Evolutionary conservation across 1,140 invertebrate species (phyloP).

Genomic region (Philaenus spumarius): DNA sequence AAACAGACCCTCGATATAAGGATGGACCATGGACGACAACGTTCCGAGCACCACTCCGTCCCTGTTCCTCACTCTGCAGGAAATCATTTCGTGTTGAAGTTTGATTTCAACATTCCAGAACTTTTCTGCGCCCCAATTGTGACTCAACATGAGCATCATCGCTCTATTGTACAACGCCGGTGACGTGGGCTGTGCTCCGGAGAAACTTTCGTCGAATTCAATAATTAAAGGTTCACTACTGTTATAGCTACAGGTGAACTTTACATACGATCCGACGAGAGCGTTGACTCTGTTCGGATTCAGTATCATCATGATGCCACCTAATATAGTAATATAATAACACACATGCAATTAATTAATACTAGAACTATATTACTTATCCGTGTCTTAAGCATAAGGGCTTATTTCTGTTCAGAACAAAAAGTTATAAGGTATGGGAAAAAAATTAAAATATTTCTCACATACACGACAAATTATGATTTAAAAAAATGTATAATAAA

Average conservation of each 20-base stretch:
- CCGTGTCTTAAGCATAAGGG: too few species aligned
- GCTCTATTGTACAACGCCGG: neutral
- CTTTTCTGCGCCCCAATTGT: constrained; percentile 19
- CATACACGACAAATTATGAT: too few species aligned
- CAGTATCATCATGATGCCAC: constrained; percentile 43
- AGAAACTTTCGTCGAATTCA: constrained; percentile 38
- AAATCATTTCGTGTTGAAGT: constrained; percentile 30
- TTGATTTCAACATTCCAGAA: constrained; percentile 33
- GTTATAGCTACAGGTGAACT: constrained; percentile 47
- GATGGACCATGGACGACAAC: constrained; percentile 33
- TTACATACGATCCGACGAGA: constrained; percentile 36
- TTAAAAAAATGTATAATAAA: too few species aligned
- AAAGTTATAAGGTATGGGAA: too few species aligned
- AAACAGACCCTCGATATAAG: constrained; percentile 25
- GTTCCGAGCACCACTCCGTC: constrained; percentile 33
- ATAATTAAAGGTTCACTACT: constrained; percentile 39
- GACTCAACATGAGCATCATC: neutral
- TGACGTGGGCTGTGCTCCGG: neutral
- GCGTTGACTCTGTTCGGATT: constrained; percentile 41
- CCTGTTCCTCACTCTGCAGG: constrained; percentile 35
- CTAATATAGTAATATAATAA: too few species aligned
- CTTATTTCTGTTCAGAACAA: too few species aligned
- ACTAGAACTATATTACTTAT: too few species aligned
- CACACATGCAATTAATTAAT: too few species aligned
- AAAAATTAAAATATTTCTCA: too few species aligned